phyloP scores from a whole-genome alignment of 2,113 vertebrate genomes.

The Hydrochoerus hydrochaeris region DNA sequence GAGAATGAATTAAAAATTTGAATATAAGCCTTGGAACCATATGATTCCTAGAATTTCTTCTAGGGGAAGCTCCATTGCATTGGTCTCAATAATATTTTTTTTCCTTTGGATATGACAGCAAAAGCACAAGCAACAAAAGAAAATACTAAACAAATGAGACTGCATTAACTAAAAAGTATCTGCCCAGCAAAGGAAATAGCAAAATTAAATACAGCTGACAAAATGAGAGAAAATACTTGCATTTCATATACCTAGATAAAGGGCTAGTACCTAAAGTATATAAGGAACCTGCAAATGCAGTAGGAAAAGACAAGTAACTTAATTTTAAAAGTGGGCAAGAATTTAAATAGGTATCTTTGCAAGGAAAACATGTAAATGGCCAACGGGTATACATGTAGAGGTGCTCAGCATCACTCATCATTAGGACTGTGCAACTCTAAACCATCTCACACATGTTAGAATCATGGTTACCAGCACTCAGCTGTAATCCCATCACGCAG shows the following conservation, averaged over 20 bases:
- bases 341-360: neutral
- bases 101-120: neutral
- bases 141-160: neutral
- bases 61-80: neutral
- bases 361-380: neutral
- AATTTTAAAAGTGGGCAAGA: neutral
- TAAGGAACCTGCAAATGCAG: neutral
- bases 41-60: neutral
- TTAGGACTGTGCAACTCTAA: neutral
- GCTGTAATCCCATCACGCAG: neutral
- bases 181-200: neutral
- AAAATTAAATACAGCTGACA: neutral
- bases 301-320: neutral
- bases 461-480: neutral
- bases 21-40: neutral
- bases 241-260: neutral
- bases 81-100: neutral
- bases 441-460: neutral
- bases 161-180: neutral
- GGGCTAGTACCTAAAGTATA: neutral
- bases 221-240: neutral
- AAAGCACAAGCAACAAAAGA: neutral
- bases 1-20: neutral
- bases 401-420: neutral
- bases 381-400: neutral